Evolutionary conservation across 2,888 invertebrate species (phyloP), one percentile per base, ranked within the genome.

Genomic region (Caenorhabditis plicata): DNA sequence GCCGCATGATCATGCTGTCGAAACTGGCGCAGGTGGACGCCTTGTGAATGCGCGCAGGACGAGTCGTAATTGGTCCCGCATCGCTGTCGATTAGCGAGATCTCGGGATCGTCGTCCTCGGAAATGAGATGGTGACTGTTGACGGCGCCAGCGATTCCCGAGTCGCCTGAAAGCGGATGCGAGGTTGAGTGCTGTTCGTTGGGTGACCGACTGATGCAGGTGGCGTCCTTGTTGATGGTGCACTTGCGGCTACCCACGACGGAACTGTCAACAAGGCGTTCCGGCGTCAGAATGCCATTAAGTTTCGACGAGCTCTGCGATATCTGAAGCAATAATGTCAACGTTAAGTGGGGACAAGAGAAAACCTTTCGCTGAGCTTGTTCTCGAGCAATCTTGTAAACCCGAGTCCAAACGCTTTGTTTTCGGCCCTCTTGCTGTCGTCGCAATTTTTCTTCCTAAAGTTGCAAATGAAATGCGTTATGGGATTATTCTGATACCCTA

Each of bases 381-480:
- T 68, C 68, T 39, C 62, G 50, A 2, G 65, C 63, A 26, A 63
- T 39, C 38, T 63, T 60, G 41, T 68, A 68, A 2, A 68, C 68
- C 42, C 65, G 52, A 9, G 65, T 60, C 73, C 73, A 74, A n/a
- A 72, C 45, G 43, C 65, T 68, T 41, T 61, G 60, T 47, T 72
- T 72, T 26, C 74, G 45, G 11, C 67, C 60, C 15, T 43, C 50
- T 29, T 62, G 62, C 17, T 58, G 49, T 9, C 69, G 56, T 29
- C 62, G 38, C 31, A 70, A 25, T 39, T 71, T 71, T 19, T 73
- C 73, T 41, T 73, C 71, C 66, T 67, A 31, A 31, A 61, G 45
- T 33, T 39, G n/a, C 4, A 33, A 45, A 22, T 15, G 38, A 27
- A 33, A 52, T 23, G 26, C 22, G 9, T 42, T 5, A 27, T 27